Base-by-base conservation (phyloP, 1,140 invertebrate genomes). In the Pseudomyrmex pallidus region DNA sequence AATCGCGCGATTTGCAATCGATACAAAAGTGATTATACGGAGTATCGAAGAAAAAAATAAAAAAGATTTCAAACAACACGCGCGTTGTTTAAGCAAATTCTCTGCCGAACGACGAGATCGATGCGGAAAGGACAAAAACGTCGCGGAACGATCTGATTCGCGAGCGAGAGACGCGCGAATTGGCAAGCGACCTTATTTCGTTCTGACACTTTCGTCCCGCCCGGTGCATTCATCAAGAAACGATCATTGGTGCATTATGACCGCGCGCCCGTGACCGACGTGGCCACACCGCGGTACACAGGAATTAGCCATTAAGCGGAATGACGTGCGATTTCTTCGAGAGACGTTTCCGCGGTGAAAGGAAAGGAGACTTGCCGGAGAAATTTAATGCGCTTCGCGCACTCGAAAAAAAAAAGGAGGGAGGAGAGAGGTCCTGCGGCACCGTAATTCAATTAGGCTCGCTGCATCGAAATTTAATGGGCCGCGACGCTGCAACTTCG, bases 381-480 rank as follows among this genome's bases (percentile, higher is more conserved):
- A 76, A 88, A 89, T 88, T 88, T 86, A 86, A 88, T 64, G 86
- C 74, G 44, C 72, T 25, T 17, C 54, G 56, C 59, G 57, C 46
- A 56, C 83, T 48, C 35, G 59, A 57, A 82, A 67, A 83, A 67
- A 83, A 80, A 83, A 57, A 25, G 57, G n/a, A n/a, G 15, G 15
- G 54, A 17, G 10, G 15, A 10, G 25, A 48, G 56, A 17, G 52
- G 61, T 52, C 72, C 70, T 54, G 78, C 57, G 68, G 70, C 62
- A 63, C 68, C 84, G 85, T 89, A 89, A 89, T 89, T 89, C 87
- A 88, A 89, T 89, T 88, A 86, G 82, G 67, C 84, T 74, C 72
- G 84, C 76, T 67, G 70, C 88, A 85, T 89, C 82, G 84, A 77
- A 87, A 88, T 88, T 89, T 89, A 89, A 89, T 86, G 87, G 87